Base-by-base conservation (phyloP, 2,888 invertebrate genomes). In the Acleris literana region DNA sequence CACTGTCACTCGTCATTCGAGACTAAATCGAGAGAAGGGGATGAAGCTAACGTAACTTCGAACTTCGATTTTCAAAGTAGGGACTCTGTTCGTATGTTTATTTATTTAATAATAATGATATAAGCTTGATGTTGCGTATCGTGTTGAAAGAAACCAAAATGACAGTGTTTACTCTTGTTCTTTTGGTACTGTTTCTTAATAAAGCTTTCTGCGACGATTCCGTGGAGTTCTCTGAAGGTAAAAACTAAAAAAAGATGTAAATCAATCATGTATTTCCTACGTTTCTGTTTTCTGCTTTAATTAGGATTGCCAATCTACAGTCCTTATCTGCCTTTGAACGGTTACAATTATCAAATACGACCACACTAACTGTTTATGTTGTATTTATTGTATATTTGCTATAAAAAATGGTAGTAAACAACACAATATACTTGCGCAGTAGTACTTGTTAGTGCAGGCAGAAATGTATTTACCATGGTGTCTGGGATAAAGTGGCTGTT, bases 201-300 rank as follows among this genome's bases (percentile, higher is more conserved):
- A 52, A 55, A 20, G 55, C 25, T n/a, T 39, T 57, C 25, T 53
- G 61, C 46, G 62, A 57, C 48, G 62, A 62, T 13, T 56, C 52
- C 18, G 25, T 53, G 16, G 61, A 66, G 39, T 62, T 66, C 39
- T 66, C 66, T 3, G 49, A 61, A 66, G 66, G 66, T 66, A 66
- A 66, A 62, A 51, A 61, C 6, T 17, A 61, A 44, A 33, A 33
- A n/a, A n/a, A 33, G 9, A 33, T 33, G 3, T 46, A 16, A 48
- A 66, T 65, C 60, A 56, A 65, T 65, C 61, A 20, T 22, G 20
- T 55, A 13, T 54, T 46, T 13, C 9, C 22, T 44, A 22, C 22
- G 44, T 22, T 56, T 6, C n/a, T n/a, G n/a, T n/a, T n/a, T n/a
- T n/a, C 18, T 18, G 1, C 39, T 22, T 18, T 49, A 49, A 18